Evolutionary conservation across 2,888 invertebrate species (phyloP).

Genomic region (Dolichopus griseipennis): DNA sequence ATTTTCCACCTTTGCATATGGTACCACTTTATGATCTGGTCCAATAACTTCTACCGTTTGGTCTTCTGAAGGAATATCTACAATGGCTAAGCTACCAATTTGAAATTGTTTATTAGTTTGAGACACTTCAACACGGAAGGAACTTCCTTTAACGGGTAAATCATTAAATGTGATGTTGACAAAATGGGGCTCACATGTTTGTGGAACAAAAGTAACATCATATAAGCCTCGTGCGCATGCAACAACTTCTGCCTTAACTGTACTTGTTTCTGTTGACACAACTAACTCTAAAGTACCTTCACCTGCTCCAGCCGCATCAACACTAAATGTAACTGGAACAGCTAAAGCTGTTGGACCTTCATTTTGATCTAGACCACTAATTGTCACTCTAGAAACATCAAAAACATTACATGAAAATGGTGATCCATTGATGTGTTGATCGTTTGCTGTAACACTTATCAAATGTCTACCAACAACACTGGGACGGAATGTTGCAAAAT

Average conservation of each 20-base stretch:
- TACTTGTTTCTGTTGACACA: conserved; percentile 80
- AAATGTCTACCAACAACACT: conserved; percentile 80
- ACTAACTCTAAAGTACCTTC: conserved; percentile 88
- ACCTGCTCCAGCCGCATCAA: conserved; percentile 90
- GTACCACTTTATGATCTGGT: conserved; percentile 53
- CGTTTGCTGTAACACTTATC: conserved; percentile 71
- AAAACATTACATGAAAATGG: conserved; percentile 93
- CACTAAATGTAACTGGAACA: conserved; percentile 82
- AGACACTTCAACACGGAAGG: conserved; percentile 71
- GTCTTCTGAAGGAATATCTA: conserved; percentile 54
- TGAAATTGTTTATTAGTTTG: conserved; percentile 68
- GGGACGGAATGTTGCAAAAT: conserved; percentile 72
- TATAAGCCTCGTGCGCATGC: conserved; percentile 85
- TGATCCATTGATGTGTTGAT: conserved; percentile 78
- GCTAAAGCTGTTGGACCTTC: conserved; percentile 51
- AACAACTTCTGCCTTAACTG: conserved; percentile 79
- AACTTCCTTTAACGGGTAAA: conserved; percentile 81
- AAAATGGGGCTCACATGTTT: conserved; percentile 79
- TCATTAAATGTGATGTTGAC: conserved; percentile 93
- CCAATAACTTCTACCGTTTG: conserved; percentile 59
- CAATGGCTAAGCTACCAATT: conserved; percentile 50
- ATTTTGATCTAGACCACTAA: conserved; percentile 55
- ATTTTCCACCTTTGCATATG: conserved; percentile 52
- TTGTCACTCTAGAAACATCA: conserved; percentile 74
- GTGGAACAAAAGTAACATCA: conserved; percentile 86